Conservation (phyloP, 2,888 invertebrate species). For the Catocala sponsa region DNA sequence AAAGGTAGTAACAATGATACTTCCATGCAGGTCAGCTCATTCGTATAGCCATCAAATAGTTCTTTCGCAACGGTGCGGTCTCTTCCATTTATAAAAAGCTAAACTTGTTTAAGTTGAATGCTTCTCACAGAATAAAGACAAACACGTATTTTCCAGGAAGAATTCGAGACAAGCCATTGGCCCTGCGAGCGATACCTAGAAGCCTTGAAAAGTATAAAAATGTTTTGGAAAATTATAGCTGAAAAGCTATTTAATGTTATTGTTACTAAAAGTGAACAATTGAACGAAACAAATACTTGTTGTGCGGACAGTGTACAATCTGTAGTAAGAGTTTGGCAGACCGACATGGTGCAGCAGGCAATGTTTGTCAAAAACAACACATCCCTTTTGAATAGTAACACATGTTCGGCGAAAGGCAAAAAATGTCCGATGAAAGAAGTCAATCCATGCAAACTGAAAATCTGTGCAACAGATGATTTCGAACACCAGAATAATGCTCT, state of each 20-base stretch:
- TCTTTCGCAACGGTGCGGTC: too few species aligned
- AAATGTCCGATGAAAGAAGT: slow-evolving; percentile 5
- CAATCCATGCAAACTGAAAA: background rate
- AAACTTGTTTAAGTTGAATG: too few species aligned
- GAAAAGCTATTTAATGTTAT: slow-evolving; percentile 74
- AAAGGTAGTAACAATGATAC: too few species aligned
- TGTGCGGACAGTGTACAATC: slow-evolving; percentile 60
- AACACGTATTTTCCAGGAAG: slow-evolving; percentile 64
- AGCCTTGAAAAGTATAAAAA: slow-evolving; percentile 78
- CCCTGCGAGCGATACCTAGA: slow-evolving; percentile 80
- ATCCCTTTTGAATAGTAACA: slow-evolving; percentile 40
- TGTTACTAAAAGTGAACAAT: slow-evolving; percentile 56
- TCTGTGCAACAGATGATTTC: background rate
- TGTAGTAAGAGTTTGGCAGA: slow-evolving; percentile 71
- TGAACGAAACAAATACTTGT: slow-evolving; percentile 39
- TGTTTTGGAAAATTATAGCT: slow-evolving; percentile 80
- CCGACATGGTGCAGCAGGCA: slow-evolving; percentile 72
- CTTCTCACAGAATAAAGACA: too few species aligned
- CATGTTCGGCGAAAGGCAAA: slow-evolving; percentile 18
- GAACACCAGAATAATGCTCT: background rate
- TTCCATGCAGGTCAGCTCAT: too few species aligned
- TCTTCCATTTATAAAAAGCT: too few species aligned
- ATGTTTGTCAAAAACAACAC: slow-evolving; percentile 63
- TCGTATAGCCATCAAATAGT: too few species aligned
- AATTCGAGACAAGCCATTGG: slow-evolving; percentile 80